A percentile compares a stretch with the other conserved stretches of the same genome.
Evolutionary conservation across 2,888 invertebrate species (phyloP).

Genomic region (Dyspetes luteomarginatus): DNA sequence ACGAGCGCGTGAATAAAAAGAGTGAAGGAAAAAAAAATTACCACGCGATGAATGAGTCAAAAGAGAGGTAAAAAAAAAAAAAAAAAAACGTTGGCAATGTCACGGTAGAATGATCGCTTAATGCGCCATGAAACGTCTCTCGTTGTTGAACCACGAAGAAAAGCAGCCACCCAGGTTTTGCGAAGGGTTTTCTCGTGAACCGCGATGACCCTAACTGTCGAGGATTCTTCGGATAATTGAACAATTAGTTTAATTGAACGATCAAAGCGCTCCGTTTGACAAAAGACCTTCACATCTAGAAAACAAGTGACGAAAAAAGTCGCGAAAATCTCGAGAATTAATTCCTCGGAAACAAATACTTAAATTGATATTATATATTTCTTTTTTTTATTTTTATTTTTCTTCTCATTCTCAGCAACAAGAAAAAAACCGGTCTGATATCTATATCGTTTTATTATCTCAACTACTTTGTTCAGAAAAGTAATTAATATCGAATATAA

Average conservation of each 20-base stretch:
- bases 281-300: slow-evolving; percentile 21
- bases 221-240: slow-evolving; percentile 52
- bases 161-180: slow-evolving; percentile 14
- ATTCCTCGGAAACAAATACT: background rate
- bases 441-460: background rate
- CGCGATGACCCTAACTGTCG: background rate
- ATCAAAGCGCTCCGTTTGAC: slow-evolving; percentile 54
- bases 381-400: background rate
- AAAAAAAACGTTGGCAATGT: slow-evolving; percentile 10
- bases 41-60: background rate
- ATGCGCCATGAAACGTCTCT: slow-evolving; percentile 40
- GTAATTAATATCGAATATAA: too few species aligned
- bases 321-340: background rate
- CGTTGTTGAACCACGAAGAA: slow-evolving; percentile 1
- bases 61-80: background rate
- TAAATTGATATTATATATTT: background rate
- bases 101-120: slow-evolving; percentile 15
- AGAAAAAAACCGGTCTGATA: too few species aligned
- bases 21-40: slow-evolving; percentile 13
- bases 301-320: too few species aligned
- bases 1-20: slow-evolving; percentile 14
- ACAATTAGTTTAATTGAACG: slow-evolving; percentile 73
- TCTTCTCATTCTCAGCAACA: background rate
- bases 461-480: too few species aligned
- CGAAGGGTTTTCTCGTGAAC: slow-evolving; percentile 16